Conservation (phyloP, 2,888 invertebrate genomes). For the Peribatodes rhomboidaria region DNA sequence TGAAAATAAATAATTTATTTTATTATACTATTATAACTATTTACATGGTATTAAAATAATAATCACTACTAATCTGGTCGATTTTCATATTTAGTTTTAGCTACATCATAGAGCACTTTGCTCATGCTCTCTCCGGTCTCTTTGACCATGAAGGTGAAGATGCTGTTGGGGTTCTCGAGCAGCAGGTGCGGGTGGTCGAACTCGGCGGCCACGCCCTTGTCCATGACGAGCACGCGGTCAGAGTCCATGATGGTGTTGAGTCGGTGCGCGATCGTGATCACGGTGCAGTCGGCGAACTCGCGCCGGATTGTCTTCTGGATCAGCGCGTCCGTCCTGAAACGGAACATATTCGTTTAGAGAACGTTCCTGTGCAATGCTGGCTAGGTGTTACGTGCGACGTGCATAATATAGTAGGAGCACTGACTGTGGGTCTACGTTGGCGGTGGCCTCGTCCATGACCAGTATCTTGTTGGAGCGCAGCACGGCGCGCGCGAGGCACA, state of each 20-base stretch:
- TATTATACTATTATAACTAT: too few species aligned
- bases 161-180: conserved; percentile 85
- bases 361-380: neutral
- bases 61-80: conserved; percentile 13
- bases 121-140: conserved; percentile 87
- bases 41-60: neutral
- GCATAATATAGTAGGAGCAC: conserved; percentile 52
- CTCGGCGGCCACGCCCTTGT: conserved; percentile 90
- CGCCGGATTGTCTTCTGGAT: conserved; percentile 94
- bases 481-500: conserved; percentile 93
- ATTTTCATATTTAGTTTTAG: conserved; percentile 69
- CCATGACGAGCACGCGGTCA: conserved; percentile 95
- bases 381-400: neutral
- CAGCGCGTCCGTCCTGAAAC: conserved; percentile 88
- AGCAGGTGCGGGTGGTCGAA: conserved; percentile 89
- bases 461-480: conserved; percentile 90
- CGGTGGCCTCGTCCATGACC: conserved; percentile 88
- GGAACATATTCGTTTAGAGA: conserved; percentile 1
- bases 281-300: conserved; percentile 93
- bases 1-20: too few species aligned
- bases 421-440: conserved; percentile 88
- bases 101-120: conserved; percentile 66
- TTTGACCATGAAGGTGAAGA: conserved; percentile 89
- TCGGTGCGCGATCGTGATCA: conserved; percentile 96
- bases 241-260: conserved; percentile 97